Evolutionary conservation across 37 sponge, comb jelly and placozoan genomes (phyloP).

Genomic region (Theonella swinhoei): DNA sequence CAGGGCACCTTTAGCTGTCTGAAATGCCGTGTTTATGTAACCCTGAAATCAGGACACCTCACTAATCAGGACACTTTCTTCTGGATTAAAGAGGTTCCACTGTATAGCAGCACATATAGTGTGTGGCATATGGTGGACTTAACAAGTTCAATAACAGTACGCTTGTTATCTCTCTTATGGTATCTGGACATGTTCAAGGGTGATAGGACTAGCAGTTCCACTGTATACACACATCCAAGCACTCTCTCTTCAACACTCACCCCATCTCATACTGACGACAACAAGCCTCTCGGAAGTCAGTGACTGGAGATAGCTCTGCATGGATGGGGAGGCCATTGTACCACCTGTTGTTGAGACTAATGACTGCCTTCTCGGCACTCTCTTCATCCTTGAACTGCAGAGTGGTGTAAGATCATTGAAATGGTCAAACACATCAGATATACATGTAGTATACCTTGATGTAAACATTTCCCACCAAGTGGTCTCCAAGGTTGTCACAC

Average conservation of each 20-base stretch:
- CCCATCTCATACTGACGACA: conserved; percentile 99
- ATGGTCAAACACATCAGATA: too few relatives aligned
- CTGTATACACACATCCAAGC: not conserved
- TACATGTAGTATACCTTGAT: conserved; percentile 95
- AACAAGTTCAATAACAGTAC: too few relatives aligned
- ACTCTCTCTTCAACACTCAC: conserved; percentile 57
- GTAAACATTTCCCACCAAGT: conserved; percentile 97
- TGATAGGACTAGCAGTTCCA: too few relatives aligned
- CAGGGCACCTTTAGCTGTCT: too few relatives aligned
- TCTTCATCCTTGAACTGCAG: conserved; percentile 88
- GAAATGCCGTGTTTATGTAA: too few relatives aligned
- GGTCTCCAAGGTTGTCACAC: conserved; percentile 99
- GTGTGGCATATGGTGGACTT: too few relatives aligned
- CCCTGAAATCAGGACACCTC: too few relatives aligned
- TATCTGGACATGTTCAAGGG: too few relatives aligned
- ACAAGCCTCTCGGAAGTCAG: conserved; percentile 99
- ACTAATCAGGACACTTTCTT: too few relatives aligned
- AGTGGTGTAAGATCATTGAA: not conserved
- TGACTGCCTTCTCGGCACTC: conserved; percentile 92
- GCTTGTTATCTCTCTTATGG: too few relatives aligned
- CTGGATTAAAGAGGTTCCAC: too few relatives aligned
- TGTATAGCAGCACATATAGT: too few relatives aligned
- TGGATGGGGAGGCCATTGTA: conserved; percentile 93
- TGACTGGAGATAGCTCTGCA: conserved; percentile 98
- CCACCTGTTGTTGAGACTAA: conserved; percentile 96